Base-by-base conservation (phyloP, 2,113 vertebrate species). In the Alouatta palliata region DNA sequence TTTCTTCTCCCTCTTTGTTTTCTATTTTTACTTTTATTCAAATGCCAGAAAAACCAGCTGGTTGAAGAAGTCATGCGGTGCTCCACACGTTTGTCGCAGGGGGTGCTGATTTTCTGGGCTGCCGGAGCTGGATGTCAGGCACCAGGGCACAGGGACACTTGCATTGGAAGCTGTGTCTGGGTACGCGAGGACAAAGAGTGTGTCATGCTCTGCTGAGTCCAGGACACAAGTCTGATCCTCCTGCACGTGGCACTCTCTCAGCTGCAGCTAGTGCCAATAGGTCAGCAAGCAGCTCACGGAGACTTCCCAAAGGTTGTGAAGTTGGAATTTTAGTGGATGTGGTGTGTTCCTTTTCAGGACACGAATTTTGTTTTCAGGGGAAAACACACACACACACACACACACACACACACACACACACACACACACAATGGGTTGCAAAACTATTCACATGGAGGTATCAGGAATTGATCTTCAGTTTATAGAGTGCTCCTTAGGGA, bases 21-120 rank as follows among this genome's bases (percentile, higher is more conserved):
- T 83, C 89, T 73, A 73, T 64, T 93, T 97, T 97, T 47, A 56
- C 47, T 83, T 80, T 77, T 97, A n/a, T 79, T 95, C 37, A 91
- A 95, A 96, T 82, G 45, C 37, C 84, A 17, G 90, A 17, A 40
- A 85, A 93, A 91, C 11, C 87, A 23, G 87, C 68, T 43, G 58
- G 86, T 7, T 66, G 73, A 86, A 61, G 93, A 6, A 64, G 87
- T 87, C 27, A 14, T 23, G 87, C 32, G 1, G 73, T 32, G 89
- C 77, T 61, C 43, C 71, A 79, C 90, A 54, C 54, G 5, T 30
- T 49, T 87, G 8, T 12, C 23, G 49, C 86, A 9, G 88, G 76
- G 30, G 23, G 32, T 45, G 71, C 87, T 79, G 70, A 25, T 82
- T 54, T 70, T 92, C 83, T 32, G 32, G 37, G 11, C 6, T 89